phyloP scores from a whole-genome alignment of 2,888 invertebrate genomes.

The Campoletis raptor region DNA sequence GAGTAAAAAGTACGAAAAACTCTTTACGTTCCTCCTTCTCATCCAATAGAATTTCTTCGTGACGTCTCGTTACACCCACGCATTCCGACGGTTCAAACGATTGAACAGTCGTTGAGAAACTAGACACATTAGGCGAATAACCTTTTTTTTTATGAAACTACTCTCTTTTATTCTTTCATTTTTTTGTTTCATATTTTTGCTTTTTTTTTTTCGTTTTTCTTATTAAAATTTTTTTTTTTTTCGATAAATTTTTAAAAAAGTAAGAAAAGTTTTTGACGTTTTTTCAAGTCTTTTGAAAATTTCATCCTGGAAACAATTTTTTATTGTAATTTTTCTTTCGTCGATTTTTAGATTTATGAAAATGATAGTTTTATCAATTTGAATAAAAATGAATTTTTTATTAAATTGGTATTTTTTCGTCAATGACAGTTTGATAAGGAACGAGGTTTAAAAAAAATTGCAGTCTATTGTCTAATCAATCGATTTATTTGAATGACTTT shows the following conservation, averaged over 20 bases:
- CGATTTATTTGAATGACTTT: constrained; percentile 72
- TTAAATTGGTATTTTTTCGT: too few relatives aligned
- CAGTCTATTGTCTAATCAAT: constrained; percentile 33
- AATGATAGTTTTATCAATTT: too few relatives aligned
- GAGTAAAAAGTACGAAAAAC: constrained; percentile 67
- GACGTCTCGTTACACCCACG: constrained; percentile 54
- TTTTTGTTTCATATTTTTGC: not conserved
- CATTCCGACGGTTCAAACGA: constrained; percentile 50
- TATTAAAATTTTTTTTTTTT: too few relatives aligned
- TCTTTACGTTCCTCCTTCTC: constrained; percentile 59
- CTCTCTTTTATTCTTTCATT: not conserved
- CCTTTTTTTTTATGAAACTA: constrained; percentile 17
- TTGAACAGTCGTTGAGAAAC: constrained; percentile 12
- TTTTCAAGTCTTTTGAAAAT: too few relatives aligned
- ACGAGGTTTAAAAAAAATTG: constrained; percentile 29
- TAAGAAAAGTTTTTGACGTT: too few relatives aligned
- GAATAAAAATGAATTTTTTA: too few relatives aligned
- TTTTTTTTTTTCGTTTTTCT: not conserved
- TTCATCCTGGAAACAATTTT: too few relatives aligned
- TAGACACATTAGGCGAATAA: constrained; percentile 54
- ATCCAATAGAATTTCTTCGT: constrained; percentile 62
- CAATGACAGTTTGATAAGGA: not conserved
- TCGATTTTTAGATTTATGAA: not conserved
- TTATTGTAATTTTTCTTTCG: too few relatives aligned
- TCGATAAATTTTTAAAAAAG: too few relatives aligned